A percentile compares a stretch with the other conserved stretches of the same genome.
phyloP scores from a whole-genome alignment of 2,888 invertebrate species.

The Dioctria rufipes region DNA sequence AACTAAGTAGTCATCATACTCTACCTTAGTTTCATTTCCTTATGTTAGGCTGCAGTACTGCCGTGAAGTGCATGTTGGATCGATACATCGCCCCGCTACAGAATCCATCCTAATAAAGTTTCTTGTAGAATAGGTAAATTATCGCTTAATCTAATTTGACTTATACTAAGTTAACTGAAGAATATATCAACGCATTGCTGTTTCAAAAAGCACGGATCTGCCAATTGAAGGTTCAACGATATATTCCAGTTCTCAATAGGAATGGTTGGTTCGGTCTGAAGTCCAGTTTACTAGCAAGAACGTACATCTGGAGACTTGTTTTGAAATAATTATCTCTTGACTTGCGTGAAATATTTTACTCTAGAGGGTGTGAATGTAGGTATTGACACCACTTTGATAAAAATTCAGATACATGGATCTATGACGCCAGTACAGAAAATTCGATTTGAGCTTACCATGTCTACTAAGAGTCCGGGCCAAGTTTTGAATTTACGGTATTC shows the following conservation, averaged over 20 bases:
- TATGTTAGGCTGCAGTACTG: background rate
- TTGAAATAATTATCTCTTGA: background rate
- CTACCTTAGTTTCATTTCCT: background rate
- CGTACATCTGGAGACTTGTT: background rate
- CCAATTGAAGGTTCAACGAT: background rate
- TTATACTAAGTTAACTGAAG: background rate
- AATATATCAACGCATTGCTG: background rate
- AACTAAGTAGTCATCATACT: background rate
- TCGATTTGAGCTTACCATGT: background rate
- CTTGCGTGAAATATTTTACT: background rate
- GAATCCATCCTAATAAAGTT: background rate
- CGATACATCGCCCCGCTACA: background rate
- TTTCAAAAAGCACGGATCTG: conserved; percentile 17
- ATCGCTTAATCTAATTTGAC: background rate
- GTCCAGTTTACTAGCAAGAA: background rate
- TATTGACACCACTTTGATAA: background rate
- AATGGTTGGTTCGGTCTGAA: background rate
- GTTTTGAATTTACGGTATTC: background rate
- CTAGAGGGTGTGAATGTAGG: no score
- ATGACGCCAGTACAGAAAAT: background rate
- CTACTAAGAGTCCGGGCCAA: background rate
- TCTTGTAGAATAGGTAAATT: background rate
- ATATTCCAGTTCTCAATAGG: background rate
- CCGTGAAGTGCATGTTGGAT: background rate
- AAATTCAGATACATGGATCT: background rate